Evolutionary conservation across 2,113 vertebrate species (phyloP), one percentile per base, ranked within the genome.

Genomic region (Sceloporus undulatus): DNA sequence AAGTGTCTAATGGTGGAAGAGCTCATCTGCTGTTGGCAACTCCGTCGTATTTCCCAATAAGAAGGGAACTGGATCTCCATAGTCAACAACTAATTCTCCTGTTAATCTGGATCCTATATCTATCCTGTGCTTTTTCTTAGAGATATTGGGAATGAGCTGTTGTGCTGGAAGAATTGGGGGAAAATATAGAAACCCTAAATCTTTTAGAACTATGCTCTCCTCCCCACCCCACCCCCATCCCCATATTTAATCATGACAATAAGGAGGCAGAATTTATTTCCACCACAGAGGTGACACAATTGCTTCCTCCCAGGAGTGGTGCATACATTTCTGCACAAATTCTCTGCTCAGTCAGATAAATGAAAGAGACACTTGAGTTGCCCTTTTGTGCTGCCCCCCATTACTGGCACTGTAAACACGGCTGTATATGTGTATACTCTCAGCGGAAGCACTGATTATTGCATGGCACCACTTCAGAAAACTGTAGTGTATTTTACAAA

Each of bases 301-400:
- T 82, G 34, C 38, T 91, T 85, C n/a, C 68, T 89, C 71, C 48
- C 83, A 90, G 59, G 25, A 29, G 18, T 5, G 82, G 40, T 70
- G 48, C 14, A 2, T 82, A 3, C 0, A 80, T 75, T 81, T 90
- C 83, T 48, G 81, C 76, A 18, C 19, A 52, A 25, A 19, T 65
- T 48, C 9, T 27, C 80, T 92, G 73, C 87, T 34, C 48, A 77
- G 40, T 29, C 3, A 42, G 65, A 81, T 79, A n/a, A 89, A 79
- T 59, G 85, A n/a, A 90, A 79, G 81, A 75, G 73, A 38, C 7
- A 25, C 13, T 71, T 6, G 16, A 85, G 62, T 9, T 88, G 81
- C 75, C 85, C 81, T 75, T 94, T n/a, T 48, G 86, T 91, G 73
- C 78, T 90, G 85, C 76, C 77, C 85, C 85, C 76, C n/a, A 34